Evolutionary conservation across 2,797 vertebrate genomes (phyloP).

Genomic region (Coreius guichenoti): DNA sequence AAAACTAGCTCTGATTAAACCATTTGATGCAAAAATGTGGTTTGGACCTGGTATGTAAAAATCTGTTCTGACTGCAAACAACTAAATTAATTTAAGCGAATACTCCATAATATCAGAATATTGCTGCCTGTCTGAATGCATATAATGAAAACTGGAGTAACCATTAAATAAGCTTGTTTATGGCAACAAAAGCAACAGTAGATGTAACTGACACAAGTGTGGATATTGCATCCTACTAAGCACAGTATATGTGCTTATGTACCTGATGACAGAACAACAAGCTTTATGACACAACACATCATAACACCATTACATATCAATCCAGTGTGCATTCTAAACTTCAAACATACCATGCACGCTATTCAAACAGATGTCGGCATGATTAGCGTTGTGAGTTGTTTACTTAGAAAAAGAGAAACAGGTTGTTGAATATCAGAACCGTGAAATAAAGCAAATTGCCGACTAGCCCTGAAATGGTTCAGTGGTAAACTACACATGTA

Average conservation of each 20-base stretch:
- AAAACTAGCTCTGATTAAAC: not conserved
- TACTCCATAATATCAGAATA: not conserved
- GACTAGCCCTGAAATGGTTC: conserved; percentile 39
- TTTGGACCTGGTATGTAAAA: not conserved
- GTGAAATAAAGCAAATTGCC: conserved; percentile 53
- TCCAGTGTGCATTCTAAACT: not conserved
- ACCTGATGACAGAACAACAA: conserved; percentile 1
- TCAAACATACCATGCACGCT: conserved; percentile 12
- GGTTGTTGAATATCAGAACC: conserved; percentile 29
- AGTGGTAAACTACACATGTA: conserved; percentile 45
- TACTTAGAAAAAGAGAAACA: conserved; percentile 51
- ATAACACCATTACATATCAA: conserved; percentile 16
- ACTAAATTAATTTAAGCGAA: not conserved
- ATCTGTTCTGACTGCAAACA: not conserved
- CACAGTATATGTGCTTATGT: not conserved
- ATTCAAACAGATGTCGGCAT: conserved; percentile 24
- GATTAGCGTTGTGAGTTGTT: conserved; percentile 41
- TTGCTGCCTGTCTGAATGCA: not conserved
- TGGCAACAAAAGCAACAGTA: not conserved
- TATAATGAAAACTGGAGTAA: conserved; percentile 1
- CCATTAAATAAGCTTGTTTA: not conserved
- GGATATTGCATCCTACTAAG: not conserved
- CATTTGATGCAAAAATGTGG: not conserved
- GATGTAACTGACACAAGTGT: not conserved
- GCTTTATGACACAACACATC: not conserved